Conservation (phyloP, 2,888 invertebrate species). For the Drosophila acutilabella region DNA sequence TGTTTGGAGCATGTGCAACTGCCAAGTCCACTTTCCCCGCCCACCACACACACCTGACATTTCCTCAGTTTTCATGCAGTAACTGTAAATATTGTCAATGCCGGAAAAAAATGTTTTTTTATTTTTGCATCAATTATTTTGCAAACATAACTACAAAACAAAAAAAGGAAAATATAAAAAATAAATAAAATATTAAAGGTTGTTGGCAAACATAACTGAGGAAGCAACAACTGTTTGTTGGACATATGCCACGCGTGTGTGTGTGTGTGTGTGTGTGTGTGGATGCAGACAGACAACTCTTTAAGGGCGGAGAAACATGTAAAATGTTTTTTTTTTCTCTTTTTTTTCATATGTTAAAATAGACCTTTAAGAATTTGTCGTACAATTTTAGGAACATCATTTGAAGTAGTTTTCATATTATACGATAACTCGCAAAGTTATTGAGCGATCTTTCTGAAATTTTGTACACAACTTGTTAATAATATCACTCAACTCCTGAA, state of each 20-base stretch:
- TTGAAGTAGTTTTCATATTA: no score
- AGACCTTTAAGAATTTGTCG: no score
- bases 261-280: background rate
- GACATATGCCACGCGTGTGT: slow-evolving; percentile 13
- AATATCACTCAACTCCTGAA: no score
- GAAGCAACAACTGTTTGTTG: slow-evolving; percentile 26
- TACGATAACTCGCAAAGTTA: no score
- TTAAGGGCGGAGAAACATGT: background rate
- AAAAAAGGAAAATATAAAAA: background rate
- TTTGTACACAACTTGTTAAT: no score
- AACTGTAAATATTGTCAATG: slow-evolving; percentile 17
- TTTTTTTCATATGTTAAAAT: no score
- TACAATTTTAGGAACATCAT: no score
- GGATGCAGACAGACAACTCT: slow-evolving; percentile 9
- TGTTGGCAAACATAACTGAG: slow-evolving; percentile 27
- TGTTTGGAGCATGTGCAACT: slow-evolving; percentile 23
- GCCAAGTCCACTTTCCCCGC: background rate
- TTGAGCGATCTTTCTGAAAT: no score
- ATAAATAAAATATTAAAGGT: background rate
- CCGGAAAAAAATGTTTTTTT: slow-evolving; percentile 29
- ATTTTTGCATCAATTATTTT: slow-evolving; percentile 46
- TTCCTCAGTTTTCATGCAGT: no score
- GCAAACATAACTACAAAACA: slow-evolving; percentile 12
- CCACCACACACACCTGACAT: background rate
- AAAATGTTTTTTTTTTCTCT: no score